Evolutionary conservation across 2,797 vertebrate species (phyloP), one percentile per base, ranked within the genome.

Genomic region (Paratrypauchen microcephalus): DNA sequence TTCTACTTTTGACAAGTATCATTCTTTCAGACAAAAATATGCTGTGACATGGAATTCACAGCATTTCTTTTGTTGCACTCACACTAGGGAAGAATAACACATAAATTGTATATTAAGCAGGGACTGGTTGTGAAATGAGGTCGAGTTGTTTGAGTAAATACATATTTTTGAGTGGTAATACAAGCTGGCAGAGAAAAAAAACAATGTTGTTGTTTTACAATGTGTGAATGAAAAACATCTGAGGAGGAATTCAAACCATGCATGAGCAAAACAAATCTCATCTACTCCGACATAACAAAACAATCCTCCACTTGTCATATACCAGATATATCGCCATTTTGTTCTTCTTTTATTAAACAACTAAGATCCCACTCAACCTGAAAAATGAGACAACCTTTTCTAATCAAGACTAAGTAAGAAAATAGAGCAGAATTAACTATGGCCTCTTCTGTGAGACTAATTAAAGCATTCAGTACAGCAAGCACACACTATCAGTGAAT

Each of bases 371-470:
- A 21, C 66, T 41, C 47, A 67, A 30, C 72, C 30, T 56, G 64
- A 81, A 72, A 71, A 77, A 77, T 74, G 64, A 76, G 75, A 71
- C 57, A 65, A 74, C 68, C 77, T 77, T 48, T 68, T 82, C 68
- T 82, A 80, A 87, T 84, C 80, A 78, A 70, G 68, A 70, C 69
- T 78, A 71, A 86, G 73, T 80, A 68, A 73, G 76, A 78, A 76
- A 85, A 74, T 76, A 68, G 57, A 79, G 86, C 78, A 80, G 78
- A 85, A 89, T 81, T 79, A 81, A 81, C 84, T 75, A 75, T 80
- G 73, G 68, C 69, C 75, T 89, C 77, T 83, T 76, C 70, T 81
- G 76, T 84, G 77, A 77, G 89, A 82, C 79, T 83, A 86, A 89
- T 90, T 90, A 87, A 89, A 89, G 83, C 68, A 72, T 82, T 86